Evolutionary conservation across 1,140 invertebrate species (phyloP).

Genomic region (Rhynchophorus ferrugineus): DNA sequence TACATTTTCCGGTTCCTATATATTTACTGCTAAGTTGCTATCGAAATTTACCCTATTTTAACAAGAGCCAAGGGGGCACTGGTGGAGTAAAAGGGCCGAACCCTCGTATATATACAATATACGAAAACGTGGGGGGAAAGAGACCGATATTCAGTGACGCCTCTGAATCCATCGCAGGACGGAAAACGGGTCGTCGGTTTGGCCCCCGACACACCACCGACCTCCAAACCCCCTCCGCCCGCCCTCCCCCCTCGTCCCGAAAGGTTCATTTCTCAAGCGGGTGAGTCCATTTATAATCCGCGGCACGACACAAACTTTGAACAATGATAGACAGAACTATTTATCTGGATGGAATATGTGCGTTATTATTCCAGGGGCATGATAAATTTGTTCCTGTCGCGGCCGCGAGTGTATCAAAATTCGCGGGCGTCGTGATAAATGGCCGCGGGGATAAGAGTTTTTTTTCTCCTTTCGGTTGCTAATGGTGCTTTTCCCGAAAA

Average conservation of each 20-base stretch:
- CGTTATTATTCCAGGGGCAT: slow-evolving; percentile 35
- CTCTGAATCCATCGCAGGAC: background rate
- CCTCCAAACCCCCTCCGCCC: too few relatives aligned
- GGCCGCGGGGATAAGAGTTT: slow-evolving; percentile 8
- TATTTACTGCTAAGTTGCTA: too few relatives aligned
- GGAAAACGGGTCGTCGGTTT: too few relatives aligned
- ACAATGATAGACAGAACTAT: slow-evolving; percentile 39
- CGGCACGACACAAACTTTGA: slow-evolving; percentile 30
- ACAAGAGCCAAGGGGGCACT: too few relatives aligned
- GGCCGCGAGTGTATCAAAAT: slow-evolving; percentile 22
- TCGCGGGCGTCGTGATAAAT: slow-evolving; percentile 18
- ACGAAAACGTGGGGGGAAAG: background rate
- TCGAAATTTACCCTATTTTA: too few relatives aligned
- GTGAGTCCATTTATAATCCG: slow-evolving; percentile 30
- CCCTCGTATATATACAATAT: too few relatives aligned
- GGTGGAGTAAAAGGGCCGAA: too few relatives aligned
- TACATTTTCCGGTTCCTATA: too few relatives aligned
- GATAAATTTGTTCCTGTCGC: slow-evolving; percentile 31
- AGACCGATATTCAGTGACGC: background rate
- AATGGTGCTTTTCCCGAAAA: slow-evolving; percentile 19
- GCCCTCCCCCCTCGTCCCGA: slow-evolving; percentile 15
- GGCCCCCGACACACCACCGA: too few relatives aligned
- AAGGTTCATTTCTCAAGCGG: slow-evolving; percentile 35
- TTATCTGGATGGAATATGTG: slow-evolving; percentile 33
- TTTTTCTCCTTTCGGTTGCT: slow-evolving; percentile 8